These are phyloP conservation scores for Ursus arctos DNA, from an alignment of 2,113 vertebrate genomes.

Conservation along the genomic window DNA sequence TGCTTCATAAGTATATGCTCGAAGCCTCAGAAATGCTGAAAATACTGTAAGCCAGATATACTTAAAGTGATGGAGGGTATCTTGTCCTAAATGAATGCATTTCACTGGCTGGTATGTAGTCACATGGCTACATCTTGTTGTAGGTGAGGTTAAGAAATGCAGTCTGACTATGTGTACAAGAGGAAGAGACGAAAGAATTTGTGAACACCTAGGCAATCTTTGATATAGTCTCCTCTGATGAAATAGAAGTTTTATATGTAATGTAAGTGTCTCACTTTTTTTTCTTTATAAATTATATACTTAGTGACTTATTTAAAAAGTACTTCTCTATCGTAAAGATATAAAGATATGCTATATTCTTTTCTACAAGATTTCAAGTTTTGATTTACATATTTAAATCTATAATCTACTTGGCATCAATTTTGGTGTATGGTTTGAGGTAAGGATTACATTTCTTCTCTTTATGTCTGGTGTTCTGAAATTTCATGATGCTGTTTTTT, in stretches of 20 bases:
- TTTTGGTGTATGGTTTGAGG: neutral
- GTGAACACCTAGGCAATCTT: neutral
- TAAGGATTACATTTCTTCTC: slow-evolving; percentile 32
- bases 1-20: neutral
- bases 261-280: neutral
- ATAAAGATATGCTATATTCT: neutral
- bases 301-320: slow-evolving; percentile 38
- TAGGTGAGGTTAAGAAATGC: neutral
- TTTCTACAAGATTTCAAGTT: neutral
- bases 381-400: neutral
- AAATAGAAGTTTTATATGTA: slow-evolving; percentile 3
- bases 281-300: neutral
- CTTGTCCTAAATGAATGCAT: neutral
- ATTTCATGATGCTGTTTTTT: neutral
- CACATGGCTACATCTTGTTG: neutral
- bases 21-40: neutral
- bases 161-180: neutral
- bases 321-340: neutral
- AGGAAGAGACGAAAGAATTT: neutral
- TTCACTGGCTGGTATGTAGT: neutral
- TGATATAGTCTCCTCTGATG: neutral
- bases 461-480: neutral
- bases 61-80: neutral
- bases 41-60: neutral
- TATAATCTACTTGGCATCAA: neutral